Evolutionary conservation across 2,113 vertebrate species (phyloP).

Genomic region (Petromus typicus): DNA sequence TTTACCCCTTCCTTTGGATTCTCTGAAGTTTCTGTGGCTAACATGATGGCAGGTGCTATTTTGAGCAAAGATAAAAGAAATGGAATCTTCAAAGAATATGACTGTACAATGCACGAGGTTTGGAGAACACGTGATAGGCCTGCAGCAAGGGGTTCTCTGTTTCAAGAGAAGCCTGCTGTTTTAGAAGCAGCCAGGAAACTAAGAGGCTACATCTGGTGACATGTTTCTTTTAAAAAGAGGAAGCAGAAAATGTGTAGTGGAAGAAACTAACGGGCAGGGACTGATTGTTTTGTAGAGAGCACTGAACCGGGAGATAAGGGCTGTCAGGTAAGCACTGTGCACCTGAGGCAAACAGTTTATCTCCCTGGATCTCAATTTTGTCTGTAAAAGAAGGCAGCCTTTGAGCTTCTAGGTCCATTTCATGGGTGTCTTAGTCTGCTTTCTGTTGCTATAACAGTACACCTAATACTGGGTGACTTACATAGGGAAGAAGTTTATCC

Average conservation of each 20-base stretch:
- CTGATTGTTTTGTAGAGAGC: not conserved
- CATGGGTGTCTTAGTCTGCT: not conserved
- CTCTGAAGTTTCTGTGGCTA: conserved; percentile 57
- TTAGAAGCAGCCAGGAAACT: conserved; percentile 37
- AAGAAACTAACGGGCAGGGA: not conserved
- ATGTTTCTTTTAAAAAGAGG: conserved; percentile 20
- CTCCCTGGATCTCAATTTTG: not conserved
- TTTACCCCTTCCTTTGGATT: conserved; percentile 59
- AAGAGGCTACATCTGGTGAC: not conserved
- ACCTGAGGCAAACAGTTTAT: not conserved
- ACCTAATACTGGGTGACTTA: not conserved
- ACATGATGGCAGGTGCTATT: conserved; percentile 46
- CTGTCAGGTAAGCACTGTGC: fast-evolving
- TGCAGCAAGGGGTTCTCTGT: not conserved
- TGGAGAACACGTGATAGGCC: not conserved
- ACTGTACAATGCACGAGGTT: not conserved
- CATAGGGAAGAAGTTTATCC: not conserved
- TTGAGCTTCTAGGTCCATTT: not conserved
- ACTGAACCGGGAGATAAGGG: not conserved
- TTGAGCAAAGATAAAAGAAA: conserved; percentile 74
- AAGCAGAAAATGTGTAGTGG: not conserved
- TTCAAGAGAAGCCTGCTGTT: conserved; percentile 60
- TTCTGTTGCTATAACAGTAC: not conserved
- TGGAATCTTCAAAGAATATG: conserved; percentile 57
- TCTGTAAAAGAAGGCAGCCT: not conserved